Percentiles rank a stretch among this genome's conserved stretches.
These are phyloP conservation scores for Danio jaintianensis DNA, from an alignment of 2,797 vertebrate genomes.

Conservation along the genomic window DNA sequence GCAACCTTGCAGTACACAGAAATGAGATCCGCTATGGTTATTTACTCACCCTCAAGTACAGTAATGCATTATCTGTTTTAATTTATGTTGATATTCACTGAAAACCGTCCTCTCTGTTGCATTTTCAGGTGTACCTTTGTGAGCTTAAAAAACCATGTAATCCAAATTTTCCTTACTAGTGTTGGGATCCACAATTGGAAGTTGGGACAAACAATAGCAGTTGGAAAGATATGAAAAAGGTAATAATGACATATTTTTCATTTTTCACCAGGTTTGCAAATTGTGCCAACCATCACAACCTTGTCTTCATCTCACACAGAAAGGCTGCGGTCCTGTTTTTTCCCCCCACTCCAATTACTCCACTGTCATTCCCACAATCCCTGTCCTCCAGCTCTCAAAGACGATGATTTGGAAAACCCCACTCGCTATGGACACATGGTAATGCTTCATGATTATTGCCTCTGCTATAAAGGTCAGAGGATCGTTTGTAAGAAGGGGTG, in stretches of 20 bases:
- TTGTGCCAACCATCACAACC: background rate
- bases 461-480: background rate
- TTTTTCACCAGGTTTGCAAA: background rate
- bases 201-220: background rate
- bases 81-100: background rate
- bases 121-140: background rate
- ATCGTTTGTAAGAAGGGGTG: constrained; percentile 12
- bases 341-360: background rate
- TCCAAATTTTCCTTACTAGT: background rate
- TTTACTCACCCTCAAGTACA: background rate
- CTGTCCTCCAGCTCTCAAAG: background rate
- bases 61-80: background rate
- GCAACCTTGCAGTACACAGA: background rate
- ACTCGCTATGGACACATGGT: background rate
- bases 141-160: too few relatives aligned
- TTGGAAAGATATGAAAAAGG: background rate
- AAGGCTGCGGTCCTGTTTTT: background rate
- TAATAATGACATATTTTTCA: background rate
- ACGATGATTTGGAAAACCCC: background rate
- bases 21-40: background rate
- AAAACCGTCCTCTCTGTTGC: background rate
- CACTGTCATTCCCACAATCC: background rate
- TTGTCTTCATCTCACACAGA: background rate
- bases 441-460: background rate
- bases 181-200: background rate